Conservation (phyloP, 2,113 vertebrate genomes). For the Lagopus muta region DNA sequence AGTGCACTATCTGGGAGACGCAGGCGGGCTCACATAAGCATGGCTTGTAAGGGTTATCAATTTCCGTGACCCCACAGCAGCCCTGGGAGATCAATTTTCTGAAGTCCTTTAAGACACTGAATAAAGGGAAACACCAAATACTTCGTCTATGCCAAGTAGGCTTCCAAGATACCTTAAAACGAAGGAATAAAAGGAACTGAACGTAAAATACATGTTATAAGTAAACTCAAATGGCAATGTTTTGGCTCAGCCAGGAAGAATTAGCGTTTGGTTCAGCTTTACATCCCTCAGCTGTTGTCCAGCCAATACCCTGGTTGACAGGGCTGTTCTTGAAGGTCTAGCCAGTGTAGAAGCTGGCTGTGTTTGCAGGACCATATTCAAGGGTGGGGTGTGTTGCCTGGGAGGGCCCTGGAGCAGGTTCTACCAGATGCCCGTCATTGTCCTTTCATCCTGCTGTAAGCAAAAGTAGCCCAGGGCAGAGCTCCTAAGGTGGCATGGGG, state of each 20-base stretch:
- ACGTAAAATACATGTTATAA: fast-evolving
- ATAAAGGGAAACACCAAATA: conserved; percentile 59
- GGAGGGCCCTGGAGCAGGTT: background rate
- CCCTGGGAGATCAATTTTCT: conserved; percentile 87
- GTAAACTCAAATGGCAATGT: background rate
- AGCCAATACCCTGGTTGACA: background rate
- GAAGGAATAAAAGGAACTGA: background rate
- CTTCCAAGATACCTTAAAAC: background rate
- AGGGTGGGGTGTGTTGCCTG: background rate
- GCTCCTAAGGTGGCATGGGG: background rate
- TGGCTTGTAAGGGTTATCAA: conserved; percentile 92
- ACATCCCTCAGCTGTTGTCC: background rate
- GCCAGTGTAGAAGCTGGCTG: background rate
- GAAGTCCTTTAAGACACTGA: conserved; percentile 77
- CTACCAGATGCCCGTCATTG: background rate
- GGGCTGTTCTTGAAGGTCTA: background rate
- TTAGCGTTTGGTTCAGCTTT: background rate
- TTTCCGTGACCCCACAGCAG: conserved; percentile 86
- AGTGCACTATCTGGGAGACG: conserved; percentile 81
- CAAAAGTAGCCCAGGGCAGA: background rate
- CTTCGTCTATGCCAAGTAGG: background rate
- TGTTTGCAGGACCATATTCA: background rate
- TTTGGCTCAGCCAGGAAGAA: background rate
- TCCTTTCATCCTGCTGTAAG: background rate
- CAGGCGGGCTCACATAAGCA: conserved; percentile 83